Conservation (phyloP, 2,888 invertebrate species). For the Luffia ferchaultella region DNA sequence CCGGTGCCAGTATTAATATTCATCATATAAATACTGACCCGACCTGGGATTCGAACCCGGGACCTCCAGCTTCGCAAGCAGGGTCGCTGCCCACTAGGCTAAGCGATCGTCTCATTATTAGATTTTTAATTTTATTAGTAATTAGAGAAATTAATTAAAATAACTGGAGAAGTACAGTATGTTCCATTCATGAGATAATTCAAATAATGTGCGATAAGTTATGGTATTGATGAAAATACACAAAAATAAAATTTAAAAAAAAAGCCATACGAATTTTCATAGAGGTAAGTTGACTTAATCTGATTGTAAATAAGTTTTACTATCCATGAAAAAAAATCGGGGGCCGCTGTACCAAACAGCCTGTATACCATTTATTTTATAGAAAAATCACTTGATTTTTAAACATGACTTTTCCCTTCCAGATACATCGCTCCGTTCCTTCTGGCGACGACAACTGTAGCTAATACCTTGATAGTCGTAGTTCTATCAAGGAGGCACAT, state of each 20-base stretch:
- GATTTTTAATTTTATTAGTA: too few species aligned
- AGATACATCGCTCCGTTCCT: slow-evolving; percentile 82
- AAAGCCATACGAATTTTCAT: background rate
- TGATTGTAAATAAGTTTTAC: background rate
- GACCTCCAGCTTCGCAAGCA: too few species aligned
- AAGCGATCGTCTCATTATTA: too few species aligned
- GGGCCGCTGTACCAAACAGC: background rate
- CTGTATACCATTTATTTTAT: slow-evolving; percentile 21
- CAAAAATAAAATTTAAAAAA: background rate
- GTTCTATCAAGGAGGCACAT: slow-evolving; percentile 91
- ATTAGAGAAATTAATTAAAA: too few species aligned
- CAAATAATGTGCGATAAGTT: background rate
- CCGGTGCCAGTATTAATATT: too few species aligned
- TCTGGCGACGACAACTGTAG: slow-evolving; percentile 85
- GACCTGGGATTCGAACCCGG: too few species aligned
- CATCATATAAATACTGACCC: too few species aligned
- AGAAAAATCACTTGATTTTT: background rate
- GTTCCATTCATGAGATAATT: too few species aligned
- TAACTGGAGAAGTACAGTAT: too few species aligned
- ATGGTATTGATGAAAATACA: background rate
- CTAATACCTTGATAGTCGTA: slow-evolving; percentile 90
- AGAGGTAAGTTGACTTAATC: background rate
- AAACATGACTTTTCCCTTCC: slow-evolving; percentile 13
- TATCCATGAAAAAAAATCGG: background rate
- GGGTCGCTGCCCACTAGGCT: too few species aligned